Conservation (phyloP, 2,888 invertebrate species). For the Sinopyrophorus schimmeli region DNA sequence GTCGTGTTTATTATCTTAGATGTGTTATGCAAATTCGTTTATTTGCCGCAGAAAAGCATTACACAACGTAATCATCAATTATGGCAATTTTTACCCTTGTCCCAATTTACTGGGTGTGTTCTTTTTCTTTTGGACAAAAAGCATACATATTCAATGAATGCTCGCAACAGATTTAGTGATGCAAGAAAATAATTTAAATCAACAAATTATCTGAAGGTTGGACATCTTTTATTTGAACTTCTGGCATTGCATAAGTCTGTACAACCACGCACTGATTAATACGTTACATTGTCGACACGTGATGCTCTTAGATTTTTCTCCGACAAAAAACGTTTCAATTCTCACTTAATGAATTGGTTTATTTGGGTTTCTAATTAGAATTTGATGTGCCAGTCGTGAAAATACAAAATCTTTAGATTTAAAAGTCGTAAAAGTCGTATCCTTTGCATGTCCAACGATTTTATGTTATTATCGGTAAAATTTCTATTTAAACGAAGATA, state of each 20-base stretch:
- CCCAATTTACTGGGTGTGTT: background rate
- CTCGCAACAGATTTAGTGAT: conserved; percentile 4
- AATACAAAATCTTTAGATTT: no score
- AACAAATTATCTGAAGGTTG: conserved; percentile 10
- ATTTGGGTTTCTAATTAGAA: no score
- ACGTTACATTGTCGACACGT: background rate
- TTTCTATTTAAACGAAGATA: no score
- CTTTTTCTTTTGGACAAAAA: background rate
- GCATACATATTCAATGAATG: conserved; percentile 1
- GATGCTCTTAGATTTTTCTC: background rate
- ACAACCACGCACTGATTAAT: conserved; percentile 1
- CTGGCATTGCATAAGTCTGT: conserved; percentile 2
- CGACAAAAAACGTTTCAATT: no score
- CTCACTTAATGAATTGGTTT: no score
- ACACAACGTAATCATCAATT: conserved; percentile 1
- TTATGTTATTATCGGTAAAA: no score
- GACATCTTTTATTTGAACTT: conserved; percentile 1
- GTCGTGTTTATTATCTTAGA: background rate
- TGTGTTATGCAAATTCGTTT: background rate
- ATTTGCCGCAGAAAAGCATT: conserved; percentile 1
- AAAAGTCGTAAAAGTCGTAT: no score
- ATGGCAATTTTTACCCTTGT: conserved; percentile 3
- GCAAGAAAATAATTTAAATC: conserved; percentile 8
- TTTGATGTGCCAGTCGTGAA: no score
- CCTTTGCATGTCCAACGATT: no score